Percentiles rank a stretch among this genome's conserved stretches.
These are phyloP conservation scores for Sebastes hubbsi DNA, from an alignment of 2,797 vertebrate species.

Conservation along the genomic window DNA sequence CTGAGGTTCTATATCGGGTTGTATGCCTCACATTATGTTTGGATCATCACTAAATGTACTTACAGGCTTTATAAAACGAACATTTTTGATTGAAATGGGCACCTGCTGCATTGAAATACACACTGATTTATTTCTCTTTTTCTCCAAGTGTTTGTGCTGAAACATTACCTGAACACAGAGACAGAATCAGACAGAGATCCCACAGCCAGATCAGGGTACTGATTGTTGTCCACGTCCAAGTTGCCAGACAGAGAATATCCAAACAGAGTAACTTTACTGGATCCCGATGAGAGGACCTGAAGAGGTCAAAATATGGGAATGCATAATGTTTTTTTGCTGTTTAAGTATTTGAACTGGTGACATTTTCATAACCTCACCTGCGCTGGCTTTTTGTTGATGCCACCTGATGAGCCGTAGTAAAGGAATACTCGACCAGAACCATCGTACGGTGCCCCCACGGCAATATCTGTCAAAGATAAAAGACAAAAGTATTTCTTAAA, in stretches of 20 bases:
- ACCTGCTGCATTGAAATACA: neutral
- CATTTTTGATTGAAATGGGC: neutral
- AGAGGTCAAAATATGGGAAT: neutral
- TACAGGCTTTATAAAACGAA: neutral
- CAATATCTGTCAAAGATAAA: slow-evolving; percentile 86
- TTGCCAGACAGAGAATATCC: slow-evolving; percentile 94
- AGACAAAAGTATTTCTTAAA: neutral
- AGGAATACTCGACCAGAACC: slow-evolving; percentile 87
- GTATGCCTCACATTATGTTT: neutral
- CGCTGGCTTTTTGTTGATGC: slow-evolving; percentile 82
- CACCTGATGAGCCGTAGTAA: slow-evolving; percentile 87
- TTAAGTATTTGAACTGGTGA: neutral
- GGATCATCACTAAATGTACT: neutral
- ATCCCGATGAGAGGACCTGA: slow-evolving; percentile 85
- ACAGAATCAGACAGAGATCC: slow-evolving; percentile 92
- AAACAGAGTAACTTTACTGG: slow-evolving; percentile 78
- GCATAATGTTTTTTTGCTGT: neutral
- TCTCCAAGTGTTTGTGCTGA: neutral
- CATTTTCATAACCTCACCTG: slow-evolving; percentile 81
- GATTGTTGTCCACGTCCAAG: slow-evolving; percentile 92
- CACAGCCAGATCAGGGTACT: slow-evolving; percentile 92
- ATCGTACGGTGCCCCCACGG: slow-evolving; percentile 92
- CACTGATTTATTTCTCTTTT: neutral
- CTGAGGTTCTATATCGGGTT: neutral
- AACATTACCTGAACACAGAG: slow-evolving; percentile 87